Evolutionary conservation across 2,888 invertebrate genomes (phyloP).

Genomic region (Synergus umbraculus): DNA sequence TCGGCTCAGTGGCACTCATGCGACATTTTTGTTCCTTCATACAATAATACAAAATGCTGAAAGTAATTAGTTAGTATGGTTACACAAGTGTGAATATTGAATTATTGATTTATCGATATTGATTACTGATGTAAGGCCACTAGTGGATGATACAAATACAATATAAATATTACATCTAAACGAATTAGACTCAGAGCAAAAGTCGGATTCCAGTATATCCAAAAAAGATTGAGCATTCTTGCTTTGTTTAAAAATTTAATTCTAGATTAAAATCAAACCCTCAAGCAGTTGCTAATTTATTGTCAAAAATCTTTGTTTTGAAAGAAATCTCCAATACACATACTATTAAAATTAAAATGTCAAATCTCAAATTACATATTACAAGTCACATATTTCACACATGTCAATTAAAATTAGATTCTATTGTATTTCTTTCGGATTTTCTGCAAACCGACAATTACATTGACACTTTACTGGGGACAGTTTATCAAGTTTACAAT

Average conservation of each 20-base stretch:
- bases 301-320: neutral
- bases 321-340: neutral
- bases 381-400: neutral
- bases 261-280: constrained; percentile 4
- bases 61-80: constrained; percentile 59
- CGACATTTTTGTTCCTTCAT: constrained; percentile 42
- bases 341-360: neutral
- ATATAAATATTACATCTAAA: constrained; percentile 73
- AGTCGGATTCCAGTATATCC: constrained; percentile 48
- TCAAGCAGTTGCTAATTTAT: neutral
- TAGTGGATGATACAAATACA: constrained; percentile 75
- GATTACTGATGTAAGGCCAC: constrained; percentile 75
- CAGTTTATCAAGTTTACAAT: constrained; percentile 11
- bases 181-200: constrained; percentile 65
- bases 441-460: constrained; percentile 29
- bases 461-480: constrained; percentile 28
- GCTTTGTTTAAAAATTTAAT: constrained; percentile 16
- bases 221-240: constrained; percentile 19
- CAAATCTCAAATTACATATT: neutral
- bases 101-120: constrained; percentile 62
- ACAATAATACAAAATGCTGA: constrained; percentile 56
- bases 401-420: constrained; percentile 18
- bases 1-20: constrained; percentile 48
- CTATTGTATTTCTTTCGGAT: constrained; percentile 27
- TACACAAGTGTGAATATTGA: constrained; percentile 56